Evolutionary conservation across 2,113 vertebrate species (phyloP), one percentile per base, ranked within the genome.

Genomic region (Butorides virescens): DNA sequence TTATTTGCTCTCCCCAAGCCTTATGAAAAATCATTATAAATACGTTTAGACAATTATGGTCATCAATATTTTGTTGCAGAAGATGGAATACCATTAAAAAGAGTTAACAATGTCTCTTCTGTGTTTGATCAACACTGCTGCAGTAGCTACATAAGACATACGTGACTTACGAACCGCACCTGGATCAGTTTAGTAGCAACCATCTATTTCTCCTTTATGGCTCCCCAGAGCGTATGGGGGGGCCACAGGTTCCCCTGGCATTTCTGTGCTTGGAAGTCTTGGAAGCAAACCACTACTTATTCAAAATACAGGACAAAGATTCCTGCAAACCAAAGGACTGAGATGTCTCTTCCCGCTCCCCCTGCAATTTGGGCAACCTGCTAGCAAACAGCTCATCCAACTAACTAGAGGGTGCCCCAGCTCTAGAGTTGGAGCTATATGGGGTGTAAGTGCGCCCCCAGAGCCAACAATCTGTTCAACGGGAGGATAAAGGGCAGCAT

Each of bases 111-210:
- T 21, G 13, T 67, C 73, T 49, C 62, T 36, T 55, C 67, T 37
- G 25, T 3, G 0, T 68, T 63, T 39, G 44, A 88, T 36, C 71
- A 76, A 42, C 58, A 37, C 34, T 83, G 34, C 77, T 56, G 71
- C 39, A 73, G 50, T 27, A 62, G 78, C 36, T 50, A 15, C 62
- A 49, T 32, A 11, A 66, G 62, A n/a, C 32, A 44, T 4, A 62
- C 4, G 4, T 1, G 27, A 75, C 39, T 72, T 73, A 47, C 0
- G 9, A 70, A 82, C 27, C 0, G 0, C 65, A 91, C 8, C 39
- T 74, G 53, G 39, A 76, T 76, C 58, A 61, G 73, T 66, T 70
- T 73, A 85, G 21, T 22, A 86, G 53, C 49, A 78, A 66, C 32
- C 67, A 74, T 29, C 53, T 68, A 34, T 13, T 86, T 62, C 74